Evolutionary conservation across 2,113 vertebrate species (phyloP).

Genomic region (Diglossa brunneiventris): DNA sequence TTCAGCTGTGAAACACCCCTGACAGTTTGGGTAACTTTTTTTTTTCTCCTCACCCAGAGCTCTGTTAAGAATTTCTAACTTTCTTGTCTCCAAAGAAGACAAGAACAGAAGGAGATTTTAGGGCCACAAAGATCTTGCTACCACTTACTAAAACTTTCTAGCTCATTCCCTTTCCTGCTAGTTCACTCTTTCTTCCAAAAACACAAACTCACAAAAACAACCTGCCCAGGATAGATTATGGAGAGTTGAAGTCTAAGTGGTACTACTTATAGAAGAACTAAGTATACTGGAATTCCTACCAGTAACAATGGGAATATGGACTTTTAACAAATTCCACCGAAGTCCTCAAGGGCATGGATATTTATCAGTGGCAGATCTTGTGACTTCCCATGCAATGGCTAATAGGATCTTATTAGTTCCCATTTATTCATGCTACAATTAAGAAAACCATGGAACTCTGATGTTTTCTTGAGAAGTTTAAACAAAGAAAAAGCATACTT

Average conservation of each 20-base stretch:
- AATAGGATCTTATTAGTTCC: not conserved
- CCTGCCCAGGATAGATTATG: not conserved
- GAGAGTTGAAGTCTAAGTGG: not conserved
- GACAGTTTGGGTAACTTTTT: not conserved
- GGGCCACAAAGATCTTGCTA: not conserved
- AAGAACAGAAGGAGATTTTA: not conserved
- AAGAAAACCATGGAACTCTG: not conserved
- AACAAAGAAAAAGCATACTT: constrained; percentile 75
- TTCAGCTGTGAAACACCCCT: not conserved
- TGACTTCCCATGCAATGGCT: not conserved
- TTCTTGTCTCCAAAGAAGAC: not conserved
- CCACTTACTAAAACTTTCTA: not conserved
- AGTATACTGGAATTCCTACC: not conserved
- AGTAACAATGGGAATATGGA: not conserved
- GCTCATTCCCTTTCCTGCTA: not conserved
- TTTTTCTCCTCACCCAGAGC: not conserved
- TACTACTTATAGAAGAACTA: not conserved
- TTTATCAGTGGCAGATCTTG: not conserved
- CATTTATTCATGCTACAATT: not conserved
- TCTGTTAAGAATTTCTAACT: not conserved
- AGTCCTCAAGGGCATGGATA: not conserved
- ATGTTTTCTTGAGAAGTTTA: not conserved
- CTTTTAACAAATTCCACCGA: not conserved
- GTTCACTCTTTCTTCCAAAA: not conserved
- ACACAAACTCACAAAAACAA: not conserved